Percentiles rank a stretch among this genome's conserved stretches.
phyloP scores from a whole-genome alignment of 2,113 vertebrate genomes.

The Odontesthes bonariensis region DNA sequence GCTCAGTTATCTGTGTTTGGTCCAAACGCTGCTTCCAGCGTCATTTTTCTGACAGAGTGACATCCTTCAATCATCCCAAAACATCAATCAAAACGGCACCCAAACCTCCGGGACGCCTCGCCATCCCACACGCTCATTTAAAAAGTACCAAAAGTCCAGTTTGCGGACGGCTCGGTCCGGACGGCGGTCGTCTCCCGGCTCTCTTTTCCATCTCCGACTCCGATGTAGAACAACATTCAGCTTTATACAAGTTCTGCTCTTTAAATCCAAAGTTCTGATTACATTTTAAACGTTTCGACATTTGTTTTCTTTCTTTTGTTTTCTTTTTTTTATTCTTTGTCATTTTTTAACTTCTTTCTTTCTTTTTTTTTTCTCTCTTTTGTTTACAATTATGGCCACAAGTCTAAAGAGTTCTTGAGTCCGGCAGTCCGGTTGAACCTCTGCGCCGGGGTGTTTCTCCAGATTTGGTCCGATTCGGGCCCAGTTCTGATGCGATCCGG shows the following conservation, averaged over 20 bases:
- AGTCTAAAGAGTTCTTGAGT: conserved; percentile 68
- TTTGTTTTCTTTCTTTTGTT: conserved; percentile 53
- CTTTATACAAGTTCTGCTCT: conserved; percentile 66
- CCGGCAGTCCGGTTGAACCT: conserved; percentile 39
- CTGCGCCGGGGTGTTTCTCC: conserved; percentile 35
- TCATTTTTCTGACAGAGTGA: background rate
- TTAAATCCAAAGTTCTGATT: conserved; percentile 63
- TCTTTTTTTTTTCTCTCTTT: conserved; percentile 52
- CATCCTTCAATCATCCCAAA: background rate
- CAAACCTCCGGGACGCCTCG: background rate
- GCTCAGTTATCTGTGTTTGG: background rate
- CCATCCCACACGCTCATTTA: background rate
- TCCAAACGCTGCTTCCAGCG: background rate
- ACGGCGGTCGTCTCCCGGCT: conserved; percentile 32
- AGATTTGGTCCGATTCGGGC: conserved; percentile 71
- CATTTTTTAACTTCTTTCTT: conserved; percentile 1
- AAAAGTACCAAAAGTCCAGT: conserved; percentile 37
- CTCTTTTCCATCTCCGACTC: conserved; percentile 39
- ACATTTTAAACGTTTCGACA: conserved; percentile 58
- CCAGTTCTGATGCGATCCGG: conserved; percentile 60
- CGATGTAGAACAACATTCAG: conserved; percentile 52
- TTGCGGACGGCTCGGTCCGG: background rate
- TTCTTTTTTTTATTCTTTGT: conserved; percentile 20
- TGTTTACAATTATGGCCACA: conserved; percentile 77
- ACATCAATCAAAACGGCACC: background rate